phyloP scores from a whole-genome alignment of 2,888 invertebrate genomes.

The Cryptocephalus primarius region DNA sequence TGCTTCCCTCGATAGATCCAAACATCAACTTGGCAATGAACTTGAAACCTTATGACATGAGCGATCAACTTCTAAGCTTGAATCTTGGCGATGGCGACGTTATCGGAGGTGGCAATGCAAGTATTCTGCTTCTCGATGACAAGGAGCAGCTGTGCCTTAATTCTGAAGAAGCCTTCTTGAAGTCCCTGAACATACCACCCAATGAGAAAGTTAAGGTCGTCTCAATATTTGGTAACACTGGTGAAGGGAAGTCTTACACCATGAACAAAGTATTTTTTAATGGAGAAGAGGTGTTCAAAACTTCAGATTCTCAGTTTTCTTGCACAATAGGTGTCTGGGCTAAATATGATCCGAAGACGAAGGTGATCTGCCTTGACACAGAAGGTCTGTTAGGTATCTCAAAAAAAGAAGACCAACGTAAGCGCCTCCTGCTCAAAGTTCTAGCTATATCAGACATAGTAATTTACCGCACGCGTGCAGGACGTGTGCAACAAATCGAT shows the following conservation, averaged over 20 bases:
- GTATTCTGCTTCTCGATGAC: slow-evolving; percentile 51
- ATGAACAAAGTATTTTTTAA: slow-evolving; percentile 59
- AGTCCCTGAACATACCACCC: slow-evolving; percentile 38
- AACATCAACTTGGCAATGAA: slow-evolving; percentile 12
- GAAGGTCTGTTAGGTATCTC: slow-evolving; percentile 62
- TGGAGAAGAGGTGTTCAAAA: slow-evolving; percentile 51
- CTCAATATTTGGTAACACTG: slow-evolving; percentile 75
- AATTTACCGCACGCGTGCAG: slow-evolving; percentile 64
- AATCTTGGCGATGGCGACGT: slow-evolving; percentile 9
- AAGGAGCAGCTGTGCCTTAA: slow-evolving; percentile 49
- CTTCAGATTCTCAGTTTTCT: slow-evolving; percentile 54
- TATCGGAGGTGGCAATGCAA: slow-evolving; percentile 21
- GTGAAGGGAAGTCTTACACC: slow-evolving; percentile 73
- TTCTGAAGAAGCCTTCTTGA: slow-evolving; percentile 43
- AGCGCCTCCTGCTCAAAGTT: slow-evolving; percentile 62
- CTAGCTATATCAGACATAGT: slow-evolving; percentile 74
- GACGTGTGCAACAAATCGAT: slow-evolving; percentile 57
- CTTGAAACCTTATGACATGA: slow-evolving; percentile 3
- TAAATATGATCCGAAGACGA: slow-evolving; percentile 53
- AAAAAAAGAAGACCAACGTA: slow-evolving; percentile 50
- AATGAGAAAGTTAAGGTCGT: slow-evolving; percentile 60
- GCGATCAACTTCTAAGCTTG: slow-evolving; percentile 14
- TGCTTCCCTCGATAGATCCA: slow-evolving; percentile 14
- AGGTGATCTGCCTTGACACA: slow-evolving; percentile 64
- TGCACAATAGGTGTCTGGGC: slow-evolving; percentile 74